Evolutionary conservation across 2,113 vertebrate species (phyloP).

Genomic region (Ceratotherium simum): DNA sequence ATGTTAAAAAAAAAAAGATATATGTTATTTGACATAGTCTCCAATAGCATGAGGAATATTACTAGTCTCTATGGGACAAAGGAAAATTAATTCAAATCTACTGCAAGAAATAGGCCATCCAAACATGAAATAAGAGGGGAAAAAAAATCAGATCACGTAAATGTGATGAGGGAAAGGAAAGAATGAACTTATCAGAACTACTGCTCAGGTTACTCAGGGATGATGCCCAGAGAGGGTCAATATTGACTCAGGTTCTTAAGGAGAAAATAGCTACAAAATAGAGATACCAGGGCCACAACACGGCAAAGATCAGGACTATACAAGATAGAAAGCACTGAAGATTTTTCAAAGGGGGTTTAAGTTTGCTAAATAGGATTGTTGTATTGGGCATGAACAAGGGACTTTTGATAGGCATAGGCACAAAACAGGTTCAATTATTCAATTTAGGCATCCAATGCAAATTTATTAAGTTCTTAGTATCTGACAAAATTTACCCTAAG

Average conservation of each 20-base stretch:
- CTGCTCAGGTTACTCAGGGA: background rate
- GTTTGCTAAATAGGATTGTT: background rate
- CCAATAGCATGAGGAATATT: background rate
- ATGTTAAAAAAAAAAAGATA: background rate
- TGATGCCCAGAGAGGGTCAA: background rate
- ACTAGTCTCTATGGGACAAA: background rate
- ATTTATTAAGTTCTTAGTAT: background rate
- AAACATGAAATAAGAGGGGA: background rate
- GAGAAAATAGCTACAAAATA: background rate
- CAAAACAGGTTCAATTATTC: background rate
- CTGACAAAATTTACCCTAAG: background rate
- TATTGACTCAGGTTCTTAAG: background rate
- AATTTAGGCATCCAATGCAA: background rate
- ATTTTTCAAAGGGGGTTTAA: background rate
- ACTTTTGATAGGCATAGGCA: background rate
- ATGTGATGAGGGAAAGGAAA: background rate
- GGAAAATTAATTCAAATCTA: background rate
- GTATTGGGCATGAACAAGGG: background rate
- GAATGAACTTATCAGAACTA: background rate
- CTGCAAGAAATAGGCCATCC: background rate
- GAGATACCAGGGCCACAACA: background rate
- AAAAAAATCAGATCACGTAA: background rate
- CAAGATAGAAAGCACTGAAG: background rate
- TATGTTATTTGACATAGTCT: background rate
- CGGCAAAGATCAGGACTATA: background rate